phyloP scores from a whole-genome alignment of 2,797 vertebrate species.

The Prunella strophiata region DNA sequence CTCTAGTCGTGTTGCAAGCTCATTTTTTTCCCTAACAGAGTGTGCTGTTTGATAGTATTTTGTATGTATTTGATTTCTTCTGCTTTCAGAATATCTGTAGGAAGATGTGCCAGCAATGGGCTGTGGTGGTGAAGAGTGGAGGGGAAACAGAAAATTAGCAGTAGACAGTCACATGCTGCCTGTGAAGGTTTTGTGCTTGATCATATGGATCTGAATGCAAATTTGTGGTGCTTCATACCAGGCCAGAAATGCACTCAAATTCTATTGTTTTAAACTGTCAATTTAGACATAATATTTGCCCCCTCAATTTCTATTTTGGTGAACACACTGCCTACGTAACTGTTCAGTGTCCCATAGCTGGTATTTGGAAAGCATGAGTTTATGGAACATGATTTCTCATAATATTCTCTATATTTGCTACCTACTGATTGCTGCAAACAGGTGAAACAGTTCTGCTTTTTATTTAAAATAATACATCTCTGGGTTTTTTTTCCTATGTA shows the following conservation, averaged over 20 bases:
- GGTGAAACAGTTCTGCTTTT: not conserved
- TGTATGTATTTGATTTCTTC: not conserved
- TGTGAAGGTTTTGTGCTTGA: not conserved
- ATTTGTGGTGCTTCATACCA: not conserved
- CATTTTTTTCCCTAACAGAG: not conserved
- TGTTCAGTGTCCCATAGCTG: not conserved
- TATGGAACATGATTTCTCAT: slow-evolving; percentile 12
- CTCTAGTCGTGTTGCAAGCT: not conserved
- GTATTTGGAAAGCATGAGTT: slow-evolving; percentile 46
- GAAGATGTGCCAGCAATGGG: not conserved
- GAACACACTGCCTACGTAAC: not conserved
- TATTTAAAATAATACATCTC: not conserved
- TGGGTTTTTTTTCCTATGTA: not conserved
- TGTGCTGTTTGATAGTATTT: not conserved
- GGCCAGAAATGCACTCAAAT: not conserved
- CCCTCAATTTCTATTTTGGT: not conserved
- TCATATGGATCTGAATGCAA: slow-evolving; percentile 37
- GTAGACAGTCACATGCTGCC: slow-evolving; percentile 36
- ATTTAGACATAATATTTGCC: not conserved
- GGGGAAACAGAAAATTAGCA: not conserved
- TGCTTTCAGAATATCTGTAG: not conserved
- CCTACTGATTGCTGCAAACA: not conserved
- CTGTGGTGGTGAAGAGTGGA: not conserved
- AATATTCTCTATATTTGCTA: not conserved
- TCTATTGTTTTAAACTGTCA: not conserved